Evolutionary conservation across 2,113 vertebrate genomes (phyloP).

Genomic region (Ciconia maguari): DNA sequence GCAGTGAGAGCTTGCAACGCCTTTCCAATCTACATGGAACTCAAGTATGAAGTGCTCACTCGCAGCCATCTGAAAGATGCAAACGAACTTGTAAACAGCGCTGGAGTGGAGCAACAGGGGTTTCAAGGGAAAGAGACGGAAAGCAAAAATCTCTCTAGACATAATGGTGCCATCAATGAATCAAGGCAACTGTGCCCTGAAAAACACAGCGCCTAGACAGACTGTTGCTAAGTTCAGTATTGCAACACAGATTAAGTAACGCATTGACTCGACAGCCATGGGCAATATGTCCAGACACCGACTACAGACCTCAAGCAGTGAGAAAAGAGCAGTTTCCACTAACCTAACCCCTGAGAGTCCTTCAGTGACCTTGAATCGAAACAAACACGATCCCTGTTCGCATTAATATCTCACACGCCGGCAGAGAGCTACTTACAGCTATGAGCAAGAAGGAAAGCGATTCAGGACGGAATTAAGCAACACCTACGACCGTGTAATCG

Average conservation of each 20-base stretch:
- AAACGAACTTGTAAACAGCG: accelerated
- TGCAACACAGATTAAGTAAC: background rate
- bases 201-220: background rate
- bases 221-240: background rate
- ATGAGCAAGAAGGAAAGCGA: accelerated
- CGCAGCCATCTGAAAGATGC: background rate
- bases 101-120: background rate
- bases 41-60: accelerated
- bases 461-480: background rate
- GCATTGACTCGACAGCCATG: background rate
- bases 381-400: accelerated
- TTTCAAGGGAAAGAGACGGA: background rate
- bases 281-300: background rate
- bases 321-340: background rate
- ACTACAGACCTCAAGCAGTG: background rate
- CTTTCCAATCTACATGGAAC: accelerated
- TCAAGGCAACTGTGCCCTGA: background rate
- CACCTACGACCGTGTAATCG: accelerated
- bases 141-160: background rate
- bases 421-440: background rate
- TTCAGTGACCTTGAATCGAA: background rate
- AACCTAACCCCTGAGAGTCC: background rate
- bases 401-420: accelerated
- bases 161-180: background rate
- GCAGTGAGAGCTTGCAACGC: background rate